Evolutionary conservation across 1,140 invertebrate genomes (phyloP), one percentile per base, ranked within the genome.

Genomic region (Idris sp.): DNA sequence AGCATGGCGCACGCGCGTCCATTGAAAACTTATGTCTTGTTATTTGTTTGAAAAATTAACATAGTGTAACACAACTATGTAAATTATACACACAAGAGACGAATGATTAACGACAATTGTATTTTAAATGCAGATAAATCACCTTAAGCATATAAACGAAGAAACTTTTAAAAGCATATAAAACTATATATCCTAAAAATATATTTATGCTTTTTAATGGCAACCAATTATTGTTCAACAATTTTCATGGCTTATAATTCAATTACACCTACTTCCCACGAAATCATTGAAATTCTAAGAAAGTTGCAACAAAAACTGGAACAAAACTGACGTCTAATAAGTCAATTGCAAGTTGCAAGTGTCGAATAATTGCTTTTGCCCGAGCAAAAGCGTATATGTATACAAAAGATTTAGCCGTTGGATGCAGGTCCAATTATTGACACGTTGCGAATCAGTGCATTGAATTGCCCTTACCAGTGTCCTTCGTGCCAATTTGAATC

Each of bases 401-500:
- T n/a, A 43, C 51, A 26, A 18, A 67, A 48, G 43, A 67, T 56
- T 67, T 56, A 41, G 26, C 35, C 41, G 14, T 44, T 19, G 30
- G 40, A 40, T 15, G 16, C 25, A 41, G 36, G 13, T 44, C 40
- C 31, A 71, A 71, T 71, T 71, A 62, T 48, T 49, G 41, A 48
- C 48, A 49, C 56, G 41, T 35, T 35, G 56, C 67, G 30, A 71
- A 62, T 54, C 28, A 26, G 46, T 22, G 54, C 44, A 58, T 36
- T 51, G 64, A 68, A 68, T 49, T 25, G 43, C 16, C 33, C 22
- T 58, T 49, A 58, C 49, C 15, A 26, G 16, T 10, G 43, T 35
- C 56, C 36, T 31, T 31, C 43, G 49, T 54, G 22, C 33, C 58
- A 72, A 72, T 72, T 62, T 72, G 36, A 62, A 56, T 64, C 49